Evolutionary conservation across 2,888 invertebrate genomes (phyloP), one percentile per base, ranked within the genome.

Genomic region (Dryococelus australis): DNA sequence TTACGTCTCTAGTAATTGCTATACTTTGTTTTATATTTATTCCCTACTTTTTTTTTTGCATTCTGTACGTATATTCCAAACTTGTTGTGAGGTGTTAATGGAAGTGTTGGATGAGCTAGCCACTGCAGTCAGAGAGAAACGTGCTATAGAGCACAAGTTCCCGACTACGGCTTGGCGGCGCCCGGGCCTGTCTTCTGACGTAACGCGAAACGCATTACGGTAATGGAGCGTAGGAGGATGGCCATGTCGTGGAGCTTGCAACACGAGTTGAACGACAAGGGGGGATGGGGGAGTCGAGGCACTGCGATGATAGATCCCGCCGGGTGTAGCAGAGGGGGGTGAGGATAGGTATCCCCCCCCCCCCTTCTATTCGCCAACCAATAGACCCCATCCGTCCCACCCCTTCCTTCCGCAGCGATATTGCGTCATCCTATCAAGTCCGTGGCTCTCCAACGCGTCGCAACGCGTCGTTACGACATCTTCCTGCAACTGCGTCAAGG

Each of bases 171-270:
- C 65, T 8, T 20, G 24, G 1, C 65, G 65, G 3, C 65, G n/a
- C 65, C 24, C 65, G n/a, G 65, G 65, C 65, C 13, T 65, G 1
- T 8, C 65, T 65, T 16, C 20, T 65, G 65, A 65, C 65, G 65
- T 65, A 65, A 65, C 65, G 65, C 65, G 65, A n/a, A n/a, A n/a
- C 20, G 65, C 65, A 65, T 65, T 65, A 65, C 65, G 65, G 65
- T 65, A 65, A 65, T 65, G 65, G 65, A 65, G 65, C 24, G 65
- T n/a, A 65, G 65, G 65, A 65, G 65, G 65, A 65, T 16, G 65
- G 65, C 65, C n/a, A n/a, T 65, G 65, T 16, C 65, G 65, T 4
- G 65, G 65, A 65, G 24, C 65, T 8, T n/a, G 20, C 24, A 65
- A 65, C n/a, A n/a, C 8, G 20, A 24, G 13, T n/a, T 8, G 65